A percentile compares a stretch with the other conserved stretches of the same genome.
These are phyloP conservation scores for Yasuhikotakia modesta DNA, from an alignment of 2,797 vertebrate genomes.

Conservation along the genomic window DNA sequence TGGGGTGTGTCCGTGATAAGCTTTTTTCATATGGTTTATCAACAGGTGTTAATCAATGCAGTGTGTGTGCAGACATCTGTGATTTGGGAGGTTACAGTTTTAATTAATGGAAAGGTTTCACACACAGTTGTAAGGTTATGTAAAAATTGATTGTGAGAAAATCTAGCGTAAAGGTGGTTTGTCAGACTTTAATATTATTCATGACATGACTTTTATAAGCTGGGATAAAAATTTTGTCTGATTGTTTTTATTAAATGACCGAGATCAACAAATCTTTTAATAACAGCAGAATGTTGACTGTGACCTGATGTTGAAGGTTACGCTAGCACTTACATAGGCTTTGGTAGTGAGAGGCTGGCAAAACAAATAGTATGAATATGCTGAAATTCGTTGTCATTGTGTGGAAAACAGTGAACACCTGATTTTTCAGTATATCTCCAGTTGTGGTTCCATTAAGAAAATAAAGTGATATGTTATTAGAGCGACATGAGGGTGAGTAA, in stretches of 20 bases:
- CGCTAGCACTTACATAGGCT: slow-evolving; percentile 10
- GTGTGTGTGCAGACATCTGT: not conserved
- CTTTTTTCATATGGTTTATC: not conserved
- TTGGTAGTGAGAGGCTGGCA: not conserved
- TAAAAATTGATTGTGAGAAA: not conserved
- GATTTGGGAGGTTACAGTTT: not conserved
- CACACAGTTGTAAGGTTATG: not conserved
- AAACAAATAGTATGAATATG: not conserved
- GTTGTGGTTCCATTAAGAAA: not conserved
- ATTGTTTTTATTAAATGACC: slow-evolving; percentile 9
- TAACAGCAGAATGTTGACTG: slow-evolving; percentile 38
- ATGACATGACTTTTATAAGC: slow-evolving; percentile 1
- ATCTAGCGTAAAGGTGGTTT: not conserved
- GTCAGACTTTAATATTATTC: slow-evolving; percentile 4
- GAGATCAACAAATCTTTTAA: not conserved
- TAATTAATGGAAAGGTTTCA: slow-evolving; percentile 1
- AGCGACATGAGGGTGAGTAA: slow-evolving; percentile 3
- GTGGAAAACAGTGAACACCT: too few species aligned
- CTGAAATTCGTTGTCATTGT: not conserved
- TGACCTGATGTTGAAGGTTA: slow-evolving; percentile 13
- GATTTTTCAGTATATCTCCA: too few species aligned
- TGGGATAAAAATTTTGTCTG: not conserved
- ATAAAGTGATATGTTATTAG: not conserved
- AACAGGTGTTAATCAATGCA: not conserved
- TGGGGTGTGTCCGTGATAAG: slow-evolving; percentile 14